These are phyloP conservation scores for Leptinotarsa lineolata DNA, from an alignment of 1,140 invertebrate species.

Conservation along the genomic window DNA sequence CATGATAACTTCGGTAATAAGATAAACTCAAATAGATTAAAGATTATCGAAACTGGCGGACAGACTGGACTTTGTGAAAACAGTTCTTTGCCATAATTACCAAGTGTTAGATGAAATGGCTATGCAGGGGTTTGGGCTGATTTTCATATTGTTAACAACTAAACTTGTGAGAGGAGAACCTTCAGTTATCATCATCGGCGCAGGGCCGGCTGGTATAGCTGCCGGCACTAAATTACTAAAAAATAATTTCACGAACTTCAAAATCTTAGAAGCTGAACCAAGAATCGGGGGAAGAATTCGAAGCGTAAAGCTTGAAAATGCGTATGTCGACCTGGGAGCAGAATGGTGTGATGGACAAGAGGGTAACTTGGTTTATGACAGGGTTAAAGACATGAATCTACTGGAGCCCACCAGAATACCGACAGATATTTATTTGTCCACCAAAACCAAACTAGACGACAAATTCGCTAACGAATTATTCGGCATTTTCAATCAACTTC, in stretches of 20 bases:
- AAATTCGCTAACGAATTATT: constrained; percentile 17
- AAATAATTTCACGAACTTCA: constrained; percentile 61
- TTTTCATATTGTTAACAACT: not conserved
- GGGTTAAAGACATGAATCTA: constrained; percentile 40
- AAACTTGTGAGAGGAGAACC: not conserved
- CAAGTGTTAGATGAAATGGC: too few species aligned
- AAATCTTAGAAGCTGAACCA: constrained; percentile 70
- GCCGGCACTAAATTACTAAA: constrained; percentile 61
- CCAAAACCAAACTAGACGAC: constrained; percentile 20
- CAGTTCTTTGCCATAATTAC: too few species aligned
- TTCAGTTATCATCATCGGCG: constrained; percentile 61
- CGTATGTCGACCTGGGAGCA: constrained; percentile 76
- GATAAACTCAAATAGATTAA: too few species aligned
- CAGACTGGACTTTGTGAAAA: too few species aligned
- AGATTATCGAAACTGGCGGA: too few species aligned
- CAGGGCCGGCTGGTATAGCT: constrained; percentile 64
- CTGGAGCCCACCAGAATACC: constrained; percentile 58
- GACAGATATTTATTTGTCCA: constrained; percentile 24
- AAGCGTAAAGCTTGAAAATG: constrained; percentile 63
- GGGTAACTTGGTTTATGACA: constrained; percentile 68
- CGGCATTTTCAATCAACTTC: not conserved
- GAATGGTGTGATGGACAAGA: constrained; percentile 84
- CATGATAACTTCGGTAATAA: too few species aligned
- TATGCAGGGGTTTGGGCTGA: not conserved
- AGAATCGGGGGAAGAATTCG: constrained; percentile 68